These are phyloP conservation scores for Drosophila ezoana DNA, from an alignment of 2,888 invertebrate genomes.

Conservation along the genomic window DNA sequence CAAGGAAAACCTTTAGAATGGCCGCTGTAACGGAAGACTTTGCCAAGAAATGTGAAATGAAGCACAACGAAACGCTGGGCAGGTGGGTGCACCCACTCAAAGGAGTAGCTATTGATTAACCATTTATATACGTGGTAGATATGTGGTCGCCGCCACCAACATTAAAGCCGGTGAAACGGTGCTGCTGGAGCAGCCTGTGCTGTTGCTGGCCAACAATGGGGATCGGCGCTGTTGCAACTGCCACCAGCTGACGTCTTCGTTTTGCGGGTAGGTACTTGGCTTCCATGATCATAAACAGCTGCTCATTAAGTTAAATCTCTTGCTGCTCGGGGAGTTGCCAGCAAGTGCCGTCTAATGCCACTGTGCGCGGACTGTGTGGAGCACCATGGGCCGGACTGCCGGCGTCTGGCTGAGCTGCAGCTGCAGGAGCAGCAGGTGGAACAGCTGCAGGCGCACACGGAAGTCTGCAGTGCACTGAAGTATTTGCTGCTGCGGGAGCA, in stretches of 20 bases:
- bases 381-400: slow-evolving; percentile 86
- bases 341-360: slow-evolving; percentile 86
- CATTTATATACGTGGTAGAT: slow-evolving; percentile 28
- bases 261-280: slow-evolving; percentile 77
- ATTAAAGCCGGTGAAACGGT: slow-evolving; percentile 87
- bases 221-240: slow-evolving; percentile 86
- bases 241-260: slow-evolving; percentile 75
- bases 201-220: slow-evolving; percentile 85
- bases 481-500: slow-evolving; percentile 85
- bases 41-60: slow-evolving; percentile 76
- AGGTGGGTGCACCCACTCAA: slow-evolving; percentile 60
- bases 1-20: slow-evolving; percentile 38
- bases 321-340: slow-evolving; percentile 58
- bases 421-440: slow-evolving; percentile 78
- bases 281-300: background rate
- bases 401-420: slow-evolving; percentile 85
- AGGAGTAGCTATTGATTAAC: background rate
- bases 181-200: slow-evolving; percentile 86
- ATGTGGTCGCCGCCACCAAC: slow-evolving; percentile 85
- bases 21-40: slow-evolving; percentile 73
- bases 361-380: slow-evolving; percentile 84
- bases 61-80: slow-evolving; percentile 74
- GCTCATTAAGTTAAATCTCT: slow-evolving; percentile 11
- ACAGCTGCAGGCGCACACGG: slow-evolving; percentile 63
- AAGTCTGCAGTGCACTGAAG: slow-evolving; percentile 83